A percentile compares a stretch with the other conserved stretches of the same genome.
Evolutionary conservation across 1,140 invertebrate species (phyloP).

Genomic region (Arctopsyche grandis): DNA sequence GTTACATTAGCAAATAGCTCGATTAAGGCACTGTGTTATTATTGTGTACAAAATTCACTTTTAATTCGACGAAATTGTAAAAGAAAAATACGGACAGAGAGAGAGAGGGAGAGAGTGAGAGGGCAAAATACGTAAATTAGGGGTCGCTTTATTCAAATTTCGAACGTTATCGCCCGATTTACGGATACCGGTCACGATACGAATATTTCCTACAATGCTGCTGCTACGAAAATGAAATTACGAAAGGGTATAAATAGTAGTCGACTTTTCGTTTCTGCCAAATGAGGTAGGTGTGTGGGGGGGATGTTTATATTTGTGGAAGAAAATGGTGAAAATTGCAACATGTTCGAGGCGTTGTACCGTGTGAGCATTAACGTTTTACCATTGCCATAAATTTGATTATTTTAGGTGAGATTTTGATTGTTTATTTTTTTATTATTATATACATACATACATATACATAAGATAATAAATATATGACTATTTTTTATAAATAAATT

Average conservation of each 20-base stretch:
- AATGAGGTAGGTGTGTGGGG: too few relatives aligned
- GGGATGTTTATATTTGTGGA: background rate
- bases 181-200: constrained; percentile 31
- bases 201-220: background rate
- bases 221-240: background rate
- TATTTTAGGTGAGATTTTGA: too few relatives aligned
- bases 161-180: constrained; percentile 23
- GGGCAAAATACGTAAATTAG: constrained; percentile 4
- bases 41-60: constrained; percentile 4
- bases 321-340: background rate
- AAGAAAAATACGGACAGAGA: background rate
- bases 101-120: background rate
- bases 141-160: constrained; percentile 20
- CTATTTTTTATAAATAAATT: too few relatives aligned
- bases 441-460: too few relatives aligned
- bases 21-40: constrained; percentile 19
- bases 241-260: background rate
- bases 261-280: too few relatives aligned
- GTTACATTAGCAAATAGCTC: constrained; percentile 33
- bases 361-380: too few relatives aligned
- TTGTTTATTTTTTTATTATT: too few relatives aligned
- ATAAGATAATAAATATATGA: too few relatives aligned
- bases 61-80: constrained; percentile 13
- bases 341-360: too few relatives aligned
- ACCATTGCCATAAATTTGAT: too few relatives aligned